Evolutionary conservation across 2,888 invertebrate genomes (phyloP).

Genomic region (Agrochola macilenta): DNA sequence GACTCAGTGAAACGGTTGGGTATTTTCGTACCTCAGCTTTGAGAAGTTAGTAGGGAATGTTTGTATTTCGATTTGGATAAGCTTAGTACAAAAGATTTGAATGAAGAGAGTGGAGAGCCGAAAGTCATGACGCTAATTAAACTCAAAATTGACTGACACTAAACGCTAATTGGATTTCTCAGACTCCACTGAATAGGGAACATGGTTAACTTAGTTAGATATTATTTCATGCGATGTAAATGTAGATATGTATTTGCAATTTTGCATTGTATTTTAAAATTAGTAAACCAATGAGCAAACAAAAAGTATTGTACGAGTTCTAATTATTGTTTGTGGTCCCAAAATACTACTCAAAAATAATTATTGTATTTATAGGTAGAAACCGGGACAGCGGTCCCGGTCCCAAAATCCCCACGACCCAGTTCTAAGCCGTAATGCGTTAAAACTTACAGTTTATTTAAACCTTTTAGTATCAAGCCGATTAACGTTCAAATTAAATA

Average conservation of each 20-base stretch:
- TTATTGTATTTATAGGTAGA: neutral
- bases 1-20: neutral
- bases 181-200: neutral
- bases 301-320: neutral
- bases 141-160: too few relatives aligned
- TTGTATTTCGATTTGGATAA: neutral
- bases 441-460: neutral
- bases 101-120: neutral
- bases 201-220: neutral
- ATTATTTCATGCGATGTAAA: neutral
- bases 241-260: too few relatives aligned
- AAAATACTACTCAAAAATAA: neutral
- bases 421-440: neutral
- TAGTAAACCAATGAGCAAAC: neutral
- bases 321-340: neutral
- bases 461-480: neutral
- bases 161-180: too few relatives aligned
- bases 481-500: neutral
- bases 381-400: too few relatives aligned
- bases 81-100: neutral
- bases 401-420: too few relatives aligned
- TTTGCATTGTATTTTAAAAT: neutral
- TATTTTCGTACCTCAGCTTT: conserved; percentile 3
- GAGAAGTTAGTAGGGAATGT: neutral
- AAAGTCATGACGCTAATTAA: neutral